Evolutionary conservation across 2,888 invertebrate species (phyloP).

Genomic region (Osedax fenrisi): DNA sequence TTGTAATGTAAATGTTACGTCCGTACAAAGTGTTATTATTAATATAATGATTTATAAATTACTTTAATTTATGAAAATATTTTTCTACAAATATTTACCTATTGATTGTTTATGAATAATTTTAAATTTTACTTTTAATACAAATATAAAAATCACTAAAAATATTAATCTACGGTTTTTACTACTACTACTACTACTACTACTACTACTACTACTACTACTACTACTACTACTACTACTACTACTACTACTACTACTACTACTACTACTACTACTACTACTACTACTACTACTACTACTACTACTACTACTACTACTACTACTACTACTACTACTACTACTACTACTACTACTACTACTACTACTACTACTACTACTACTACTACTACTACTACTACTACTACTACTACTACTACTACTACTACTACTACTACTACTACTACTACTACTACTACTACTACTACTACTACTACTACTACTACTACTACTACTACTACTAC

Average conservation of each 20-base stretch:
- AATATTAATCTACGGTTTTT: not conserved
- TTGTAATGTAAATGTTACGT: not conserved
- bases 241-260: no score
- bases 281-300: not conserved
- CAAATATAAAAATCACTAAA: not conserved
- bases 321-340: not conserved
- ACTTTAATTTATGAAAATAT: no score
- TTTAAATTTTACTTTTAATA: not conserved
- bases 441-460: slow-evolving; percentile 2
- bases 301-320: not conserved
- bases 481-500: slow-evolving; percentile 2
- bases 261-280: no score
- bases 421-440: slow-evolving; percentile 2
- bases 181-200: no score
- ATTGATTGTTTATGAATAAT: not conserved
- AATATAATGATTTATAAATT: no score
- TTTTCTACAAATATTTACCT: not conserved
- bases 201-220: no score
- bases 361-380: not conserved
- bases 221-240: no score
- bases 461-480: not conserved
- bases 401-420: slow-evolving; percentile 2
- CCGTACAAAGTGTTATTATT: no score
- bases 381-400: not conserved
- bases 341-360: not conserved